These are phyloP conservation scores for Alloplasta piceator DNA, from an alignment of 2,888 invertebrate species.

Conservation along the genomic window DNA sequence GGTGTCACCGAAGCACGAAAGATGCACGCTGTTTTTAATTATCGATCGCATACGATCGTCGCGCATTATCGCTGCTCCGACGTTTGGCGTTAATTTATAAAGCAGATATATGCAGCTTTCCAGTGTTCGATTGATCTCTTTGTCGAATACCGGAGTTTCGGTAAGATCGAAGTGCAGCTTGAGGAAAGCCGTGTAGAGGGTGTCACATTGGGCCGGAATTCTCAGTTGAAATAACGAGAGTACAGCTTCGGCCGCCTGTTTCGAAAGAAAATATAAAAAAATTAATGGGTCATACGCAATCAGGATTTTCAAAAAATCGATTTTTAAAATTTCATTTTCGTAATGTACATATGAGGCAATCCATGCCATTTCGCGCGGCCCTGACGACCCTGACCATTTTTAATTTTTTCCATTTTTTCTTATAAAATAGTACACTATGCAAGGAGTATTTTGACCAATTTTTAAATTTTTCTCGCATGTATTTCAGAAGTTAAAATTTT, in stretches of 20 bases:
- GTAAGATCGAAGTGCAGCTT: slow-evolving; percentile 77
- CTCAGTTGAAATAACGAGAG: slow-evolving; percentile 74
- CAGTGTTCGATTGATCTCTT: slow-evolving; percentile 75
- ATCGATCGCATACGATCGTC: slow-evolving; percentile 75
- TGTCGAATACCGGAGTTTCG: slow-evolving; percentile 77
- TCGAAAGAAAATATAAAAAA: slow-evolving; percentile 1
- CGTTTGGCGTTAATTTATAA: slow-evolving; percentile 74
- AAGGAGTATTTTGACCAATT: too few relatives aligned
- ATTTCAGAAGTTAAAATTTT: too few relatives aligned
- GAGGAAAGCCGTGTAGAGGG: slow-evolving; percentile 75
- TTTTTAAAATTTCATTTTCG: too few relatives aligned
- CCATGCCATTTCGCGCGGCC: too few relatives aligned
- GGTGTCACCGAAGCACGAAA: slow-evolving; percentile 73
- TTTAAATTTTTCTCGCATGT: too few relatives aligned
- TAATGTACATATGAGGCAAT: too few relatives aligned
- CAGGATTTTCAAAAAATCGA: slow-evolving; percentile 1
- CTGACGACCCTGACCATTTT: too few relatives aligned
- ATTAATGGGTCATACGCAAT: too few relatives aligned
- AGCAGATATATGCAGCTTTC: slow-evolving; percentile 77
- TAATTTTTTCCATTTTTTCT: too few relatives aligned
- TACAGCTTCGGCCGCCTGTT: slow-evolving; percentile 74
- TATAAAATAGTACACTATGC: too few relatives aligned
- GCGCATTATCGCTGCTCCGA: slow-evolving; percentile 74
- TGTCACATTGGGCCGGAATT: slow-evolving; percentile 73
- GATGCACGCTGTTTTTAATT: slow-evolving; percentile 73